Evolutionary conservation across 2,797 vertebrate species (phyloP).

Genomic region (Poecilia gillii): DNA sequence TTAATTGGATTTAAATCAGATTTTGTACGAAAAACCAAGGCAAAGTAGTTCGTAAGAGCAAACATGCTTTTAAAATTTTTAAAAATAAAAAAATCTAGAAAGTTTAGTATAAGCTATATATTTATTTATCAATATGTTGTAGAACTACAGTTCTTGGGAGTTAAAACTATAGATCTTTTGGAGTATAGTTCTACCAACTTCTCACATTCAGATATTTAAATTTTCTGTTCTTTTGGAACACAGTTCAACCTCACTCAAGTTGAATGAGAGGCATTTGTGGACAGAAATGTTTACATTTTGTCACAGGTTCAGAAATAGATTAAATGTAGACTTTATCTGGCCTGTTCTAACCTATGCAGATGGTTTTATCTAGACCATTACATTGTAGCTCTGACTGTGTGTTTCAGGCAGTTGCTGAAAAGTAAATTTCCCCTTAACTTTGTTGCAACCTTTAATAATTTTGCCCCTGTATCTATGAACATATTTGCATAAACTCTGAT

Average conservation of each 20-base stretch:
- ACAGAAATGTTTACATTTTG: not conserved
- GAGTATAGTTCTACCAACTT: not conserved
- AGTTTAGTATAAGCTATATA: not conserved
- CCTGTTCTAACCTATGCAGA: not conserved
- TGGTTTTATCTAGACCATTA: not conserved
- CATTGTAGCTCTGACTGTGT: too few relatives aligned
- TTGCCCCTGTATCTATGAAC: not conserved
- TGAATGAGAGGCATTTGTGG: not conserved
- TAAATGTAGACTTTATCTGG: not conserved
- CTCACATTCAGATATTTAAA: not conserved
- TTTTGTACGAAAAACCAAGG: not conserved
- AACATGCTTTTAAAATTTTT: not conserved
- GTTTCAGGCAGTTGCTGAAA: not conserved
- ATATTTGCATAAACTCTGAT: not conserved
- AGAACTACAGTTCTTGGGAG: not conserved
- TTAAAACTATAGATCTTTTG: not conserved
- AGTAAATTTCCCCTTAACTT: not conserved
- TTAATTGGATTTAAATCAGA: not conserved
- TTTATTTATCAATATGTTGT: not conserved
- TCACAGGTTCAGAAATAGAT: not conserved
- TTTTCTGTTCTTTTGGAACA: not conserved
- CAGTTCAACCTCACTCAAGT: not conserved
- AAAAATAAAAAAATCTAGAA: not conserved
- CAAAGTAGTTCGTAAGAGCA: not conserved
- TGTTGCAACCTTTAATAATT: not conserved